A percentile compares a stretch with the other conserved stretches of the same genome.
These are phyloP conservation scores for Tragelaphus scriptus DNA, from an alignment of 2,113 vertebrate genomes.

Conservation along the genomic window DNA sequence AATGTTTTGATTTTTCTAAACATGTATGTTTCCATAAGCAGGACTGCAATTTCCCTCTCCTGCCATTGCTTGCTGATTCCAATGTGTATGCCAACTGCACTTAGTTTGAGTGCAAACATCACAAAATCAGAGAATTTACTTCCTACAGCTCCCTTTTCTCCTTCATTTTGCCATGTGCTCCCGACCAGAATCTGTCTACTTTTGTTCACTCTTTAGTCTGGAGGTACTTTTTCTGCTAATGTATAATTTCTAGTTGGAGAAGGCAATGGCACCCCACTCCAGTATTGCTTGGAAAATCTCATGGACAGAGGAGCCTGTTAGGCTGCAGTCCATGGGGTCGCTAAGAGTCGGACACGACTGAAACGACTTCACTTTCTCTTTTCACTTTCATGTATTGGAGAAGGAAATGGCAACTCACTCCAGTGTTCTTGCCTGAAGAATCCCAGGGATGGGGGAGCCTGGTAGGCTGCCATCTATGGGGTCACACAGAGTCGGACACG, in stretches of 20 bases:
- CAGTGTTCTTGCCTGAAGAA: too few relatives aligned
- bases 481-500: too few relatives aligned
- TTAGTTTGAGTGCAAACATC: not conserved
- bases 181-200: not conserved
- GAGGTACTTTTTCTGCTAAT: not conserved
- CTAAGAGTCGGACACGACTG: too few relatives aligned
- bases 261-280: too few relatives aligned
- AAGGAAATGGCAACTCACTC: too few relatives aligned
- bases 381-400: too few relatives aligned
- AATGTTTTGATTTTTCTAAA: not conserved
- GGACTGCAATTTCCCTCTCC: not conserved
- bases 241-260: not conserved
- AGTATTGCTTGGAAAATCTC: too few relatives aligned
- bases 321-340: too few relatives aligned
- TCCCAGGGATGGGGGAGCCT: too few relatives aligned
- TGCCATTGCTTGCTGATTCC: not conserved
- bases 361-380: too few relatives aligned
- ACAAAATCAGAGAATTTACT: not conserved
- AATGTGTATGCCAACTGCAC: not conserved
- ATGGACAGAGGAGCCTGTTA: too few relatives aligned
- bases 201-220: not conserved
- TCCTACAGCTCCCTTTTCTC: not conserved
- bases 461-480: too few relatives aligned
- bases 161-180: not conserved
- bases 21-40: not conserved